A percentile compares a stretch with the other conserved stretches of the same genome.
Conservation (phyloP, 2,797 vertebrate species). For the Gymnopithys bicolor region DNA sequence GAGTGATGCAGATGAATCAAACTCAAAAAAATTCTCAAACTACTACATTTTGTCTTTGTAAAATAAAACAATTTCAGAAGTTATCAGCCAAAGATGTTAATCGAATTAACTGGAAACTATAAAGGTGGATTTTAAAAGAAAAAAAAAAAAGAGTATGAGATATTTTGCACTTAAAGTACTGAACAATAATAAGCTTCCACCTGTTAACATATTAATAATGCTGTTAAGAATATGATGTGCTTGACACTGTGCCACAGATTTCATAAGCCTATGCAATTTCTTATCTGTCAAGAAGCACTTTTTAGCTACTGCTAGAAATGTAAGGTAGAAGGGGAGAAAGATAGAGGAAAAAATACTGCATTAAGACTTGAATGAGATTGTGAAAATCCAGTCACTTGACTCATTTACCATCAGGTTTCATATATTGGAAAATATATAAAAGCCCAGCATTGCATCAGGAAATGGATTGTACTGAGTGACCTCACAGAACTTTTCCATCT, state of each 20-base stretch:
- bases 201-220: conserved; percentile 76
- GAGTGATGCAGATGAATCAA: conserved; percentile 9
- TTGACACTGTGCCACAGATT: conserved; percentile 61
- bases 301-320: conserved; percentile 62
- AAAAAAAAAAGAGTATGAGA: conserved; percentile 41
- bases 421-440: conserved; percentile 47
- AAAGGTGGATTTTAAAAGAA: conserved; percentile 39
- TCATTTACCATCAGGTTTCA: conserved; percentile 52
- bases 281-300: conserved; percentile 72
- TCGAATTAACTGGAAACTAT: conserved; percentile 70
- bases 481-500: conserved; percentile 60
- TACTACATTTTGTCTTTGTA: background rate
- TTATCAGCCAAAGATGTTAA: conserved; percentile 58
- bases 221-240: conserved; percentile 69
- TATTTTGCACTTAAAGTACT: conserved; percentile 66
- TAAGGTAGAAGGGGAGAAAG: conserved; percentile 31
- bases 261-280: conserved; percentile 73
- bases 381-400: conserved; percentile 49
- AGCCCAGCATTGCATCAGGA: conserved; percentile 33
- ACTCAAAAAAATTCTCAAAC: conserved; percentile 37
- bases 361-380: conserved; percentile 48
- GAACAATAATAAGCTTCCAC: conserved; percentile 73
- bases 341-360: background rate
- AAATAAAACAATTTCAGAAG: conserved; percentile 60
- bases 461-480: conserved; percentile 49